Evolutionary conservation across 2,113 vertebrate species (phyloP), one percentile per base, ranked within the genome.

Genomic region (Calonectris borealis): DNA sequence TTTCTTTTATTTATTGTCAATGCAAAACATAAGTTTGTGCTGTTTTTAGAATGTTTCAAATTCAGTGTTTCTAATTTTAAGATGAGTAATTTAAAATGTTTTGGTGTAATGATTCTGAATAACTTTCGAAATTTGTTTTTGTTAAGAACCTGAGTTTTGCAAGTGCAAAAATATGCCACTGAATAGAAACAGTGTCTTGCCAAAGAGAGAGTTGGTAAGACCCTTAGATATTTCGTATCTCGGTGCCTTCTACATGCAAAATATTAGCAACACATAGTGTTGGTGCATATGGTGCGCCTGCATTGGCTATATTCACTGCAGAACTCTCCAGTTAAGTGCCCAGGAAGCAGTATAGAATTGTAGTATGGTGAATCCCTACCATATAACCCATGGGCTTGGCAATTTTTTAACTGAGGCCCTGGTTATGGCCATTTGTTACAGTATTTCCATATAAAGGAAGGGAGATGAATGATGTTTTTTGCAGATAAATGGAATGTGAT

Each of bases 401-500:
- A 61, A 4, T 78, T 72, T 83, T 70, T 54, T 58, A 65, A 16
- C 29, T 9, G 70, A 91, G 57, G 24, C 26, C 10, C 26, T 13
- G 3, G 6, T 86, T 81, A 14, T 51, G 60, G 14, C 34, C 4
- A 22, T 42, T 70, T 90, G 14, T 77, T 61, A 34, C 46, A 46
- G 2, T 69, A 77, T 60, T 95, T 72, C 46, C 16, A 22, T 51
- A 3, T 52, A 80, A 66, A 54, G 31, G 40, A 72, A 44, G 16
- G 18, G 32, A 36, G 21, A 36, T 2, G 0, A 6, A 20, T 85
- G 32, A 5, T 0, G 1, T 25, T 36, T 61, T 61, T 4, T 34
- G 1, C 10, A 17, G 25, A 10, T 69, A 69, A 79, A 49, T 38
- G 25, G 40, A 60, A 29, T 72, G 38, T 26, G 36, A 48, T 91